Evolutionary conservation across 2,113 vertebrate genomes (phyloP).

Genomic region (Setophaga coronata): DNA sequence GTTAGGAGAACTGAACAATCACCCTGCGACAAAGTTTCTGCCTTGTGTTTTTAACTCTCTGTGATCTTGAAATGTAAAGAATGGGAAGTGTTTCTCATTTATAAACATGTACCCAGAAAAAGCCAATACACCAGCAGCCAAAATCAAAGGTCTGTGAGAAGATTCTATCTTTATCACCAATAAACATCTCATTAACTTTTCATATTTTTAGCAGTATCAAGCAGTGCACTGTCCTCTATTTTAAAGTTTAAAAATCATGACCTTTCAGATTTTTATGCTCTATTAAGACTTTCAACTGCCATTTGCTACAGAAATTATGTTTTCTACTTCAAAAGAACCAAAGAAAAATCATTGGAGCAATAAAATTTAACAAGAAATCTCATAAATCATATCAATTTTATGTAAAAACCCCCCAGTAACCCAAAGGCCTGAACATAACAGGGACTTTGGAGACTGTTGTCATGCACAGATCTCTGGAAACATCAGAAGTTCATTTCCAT

Average conservation of each 20-base stretch:
- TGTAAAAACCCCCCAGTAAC: background rate
- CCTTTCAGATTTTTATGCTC: slow-evolving; percentile 27
- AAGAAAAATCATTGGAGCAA: background rate
- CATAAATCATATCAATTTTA: slow-evolving; percentile 23
- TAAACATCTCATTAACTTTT: slow-evolving; percentile 9
- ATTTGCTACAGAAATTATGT: slow-evolving; percentile 23
- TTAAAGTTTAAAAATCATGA: slow-evolving; percentile 2
- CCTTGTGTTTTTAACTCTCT: background rate
- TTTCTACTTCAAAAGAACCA: slow-evolving; percentile 52
- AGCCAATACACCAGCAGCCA: background rate
- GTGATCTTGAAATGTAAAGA: background rate
- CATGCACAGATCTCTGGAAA: background rate
- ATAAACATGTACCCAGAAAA: background rate
- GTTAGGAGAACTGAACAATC: background rate
- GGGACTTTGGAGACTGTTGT: background rate
- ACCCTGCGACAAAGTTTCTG: background rate
- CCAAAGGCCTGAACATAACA: background rate
- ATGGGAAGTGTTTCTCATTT: background rate
- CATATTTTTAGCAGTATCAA: slow-evolving; percentile 12
- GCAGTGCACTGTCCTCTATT: background rate
- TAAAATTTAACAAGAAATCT: background rate
- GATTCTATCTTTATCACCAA: background rate
- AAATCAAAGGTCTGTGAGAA: slow-evolving; percentile 1
- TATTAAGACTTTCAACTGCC: background rate
- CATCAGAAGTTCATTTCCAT: background rate